These are phyloP conservation scores for Neodiprion virginianus DNA, from an alignment of 1,140 invertebrate genomes.

Conservation along the genomic window DNA sequence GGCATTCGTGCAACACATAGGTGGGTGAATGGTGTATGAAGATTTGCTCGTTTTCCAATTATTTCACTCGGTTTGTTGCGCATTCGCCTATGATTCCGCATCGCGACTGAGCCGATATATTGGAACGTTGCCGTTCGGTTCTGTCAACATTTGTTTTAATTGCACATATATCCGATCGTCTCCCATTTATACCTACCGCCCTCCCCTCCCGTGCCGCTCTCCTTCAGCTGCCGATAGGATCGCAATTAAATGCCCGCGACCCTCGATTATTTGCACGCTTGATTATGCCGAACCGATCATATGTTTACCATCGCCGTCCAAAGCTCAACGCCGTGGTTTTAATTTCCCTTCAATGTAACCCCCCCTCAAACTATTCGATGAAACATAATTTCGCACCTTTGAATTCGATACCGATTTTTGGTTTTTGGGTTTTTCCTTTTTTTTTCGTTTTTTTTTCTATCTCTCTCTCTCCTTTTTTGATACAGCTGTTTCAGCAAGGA, in stretches of 20 bases:
- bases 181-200: not conserved
- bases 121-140: not conserved
- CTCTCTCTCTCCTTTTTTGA: no score
- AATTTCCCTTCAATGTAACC: not conserved
- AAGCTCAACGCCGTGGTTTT: not conserved
- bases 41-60: not conserved
- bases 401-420: no score
- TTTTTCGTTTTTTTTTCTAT: no score
- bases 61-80: not conserved
- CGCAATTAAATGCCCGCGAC: not conserved
- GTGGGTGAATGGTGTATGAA: not conserved
- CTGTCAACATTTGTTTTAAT: slow-evolving; percentile 7
- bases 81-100: not conserved
- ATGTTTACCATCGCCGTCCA: not conserved
- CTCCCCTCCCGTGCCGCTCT: not conserved
- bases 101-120: not conserved
- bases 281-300: not conserved
- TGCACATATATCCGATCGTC: not conserved
- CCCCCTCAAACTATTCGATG: no score
- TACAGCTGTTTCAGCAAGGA: no score
- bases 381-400: no score
- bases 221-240: not conserved
- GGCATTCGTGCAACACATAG: no score
- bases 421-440: no score
- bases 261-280: slow-evolving; percentile 4